phyloP scores from a whole-genome alignment of 2,888 invertebrate species.

The Acronicta alni region DNA sequence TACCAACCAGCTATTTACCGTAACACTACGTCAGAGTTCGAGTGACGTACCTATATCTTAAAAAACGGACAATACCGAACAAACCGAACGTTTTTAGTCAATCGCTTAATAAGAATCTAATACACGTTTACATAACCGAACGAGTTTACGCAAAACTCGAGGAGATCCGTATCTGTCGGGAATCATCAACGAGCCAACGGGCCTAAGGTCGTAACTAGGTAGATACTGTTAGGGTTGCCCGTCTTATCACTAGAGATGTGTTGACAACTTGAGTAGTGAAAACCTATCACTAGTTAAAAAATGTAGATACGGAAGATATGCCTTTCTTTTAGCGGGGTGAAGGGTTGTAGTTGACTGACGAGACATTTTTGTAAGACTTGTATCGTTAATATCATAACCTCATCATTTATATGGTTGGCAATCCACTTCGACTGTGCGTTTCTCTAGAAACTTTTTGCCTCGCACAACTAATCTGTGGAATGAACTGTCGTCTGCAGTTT shows the following conservation, averaged over 20 bases:
- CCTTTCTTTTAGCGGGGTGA: constrained; percentile 1
- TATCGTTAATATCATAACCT: not conserved
- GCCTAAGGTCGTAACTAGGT: constrained; percentile 40
- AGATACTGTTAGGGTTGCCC: constrained; percentile 45
- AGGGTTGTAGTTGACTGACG: not conserved
- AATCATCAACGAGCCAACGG: constrained; percentile 45
- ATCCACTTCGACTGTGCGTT: too few species aligned
- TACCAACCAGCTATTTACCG: constrained; percentile 7
- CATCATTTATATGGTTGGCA: too few species aligned
- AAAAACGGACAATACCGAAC: too few species aligned
- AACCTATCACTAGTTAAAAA: constrained; percentile 36
- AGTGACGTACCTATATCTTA: too few species aligned
- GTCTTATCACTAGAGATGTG: constrained; percentile 33
- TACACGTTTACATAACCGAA: constrained; percentile 54
- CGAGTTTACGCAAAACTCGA: constrained; percentile 55
- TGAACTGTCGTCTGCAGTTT: too few species aligned
- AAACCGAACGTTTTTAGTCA: constrained; percentile 40
- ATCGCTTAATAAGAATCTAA: constrained; percentile 57
- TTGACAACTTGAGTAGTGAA: constrained; percentile 41
- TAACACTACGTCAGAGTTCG: constrained; percentile 27
- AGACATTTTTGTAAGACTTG: constrained; percentile 2
- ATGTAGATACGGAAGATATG: constrained; percentile 12
- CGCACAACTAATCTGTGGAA: too few species aligned
- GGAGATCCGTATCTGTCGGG: constrained; percentile 52
- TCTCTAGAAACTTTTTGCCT: too few species aligned